Percentiles rank a stretch among this genome's conserved stretches.
Conservation (phyloP, 2,113 vertebrate species). For the Pimephales promelas region DNA sequence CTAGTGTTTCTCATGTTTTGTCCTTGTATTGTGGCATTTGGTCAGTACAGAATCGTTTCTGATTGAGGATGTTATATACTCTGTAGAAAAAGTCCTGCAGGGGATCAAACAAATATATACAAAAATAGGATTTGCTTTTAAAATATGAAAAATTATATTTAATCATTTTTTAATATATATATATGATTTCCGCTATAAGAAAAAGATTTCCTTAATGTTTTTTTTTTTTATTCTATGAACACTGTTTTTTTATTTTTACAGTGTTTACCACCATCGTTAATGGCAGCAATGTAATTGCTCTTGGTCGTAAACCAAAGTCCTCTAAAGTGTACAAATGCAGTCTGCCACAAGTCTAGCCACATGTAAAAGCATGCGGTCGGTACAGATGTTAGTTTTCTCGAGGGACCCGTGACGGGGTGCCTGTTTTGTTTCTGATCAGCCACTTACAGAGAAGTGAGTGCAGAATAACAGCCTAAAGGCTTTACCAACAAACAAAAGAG, state of each 20-base stretch:
- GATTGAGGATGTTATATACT: not conserved
- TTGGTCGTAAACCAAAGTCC: conserved; percentile 24
- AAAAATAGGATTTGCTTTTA: not conserved
- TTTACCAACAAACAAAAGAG: not conserved
- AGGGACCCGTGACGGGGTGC: not conserved
- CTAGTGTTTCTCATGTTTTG: not conserved
- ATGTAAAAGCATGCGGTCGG: conserved; percentile 22
- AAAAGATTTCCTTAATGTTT: not conserved
- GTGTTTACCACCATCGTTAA: not conserved
- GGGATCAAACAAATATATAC: not conserved
- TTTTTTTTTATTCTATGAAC: not conserved
- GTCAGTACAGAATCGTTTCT: not conserved
- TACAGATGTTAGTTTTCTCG: conserved; percentile 18
- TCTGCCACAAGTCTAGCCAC: conserved; percentile 29
- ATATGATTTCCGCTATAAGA: not conserved
- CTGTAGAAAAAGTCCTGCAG: not conserved
- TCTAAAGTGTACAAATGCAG: conserved; percentile 30
- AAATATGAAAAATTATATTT: not conserved
- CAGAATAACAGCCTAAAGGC: not conserved
- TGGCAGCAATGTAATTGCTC: not conserved
- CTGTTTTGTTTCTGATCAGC: conserved; percentile 35
- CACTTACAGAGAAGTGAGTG: not conserved
- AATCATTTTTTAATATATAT: not conserved
- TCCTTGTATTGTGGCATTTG: not conserved
- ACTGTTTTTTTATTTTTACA: not conserved